Evolutionary conservation across 2,888 invertebrate species (phyloP), one percentile per base, ranked within the genome.

Genomic region (Idaea straminata): DNA sequence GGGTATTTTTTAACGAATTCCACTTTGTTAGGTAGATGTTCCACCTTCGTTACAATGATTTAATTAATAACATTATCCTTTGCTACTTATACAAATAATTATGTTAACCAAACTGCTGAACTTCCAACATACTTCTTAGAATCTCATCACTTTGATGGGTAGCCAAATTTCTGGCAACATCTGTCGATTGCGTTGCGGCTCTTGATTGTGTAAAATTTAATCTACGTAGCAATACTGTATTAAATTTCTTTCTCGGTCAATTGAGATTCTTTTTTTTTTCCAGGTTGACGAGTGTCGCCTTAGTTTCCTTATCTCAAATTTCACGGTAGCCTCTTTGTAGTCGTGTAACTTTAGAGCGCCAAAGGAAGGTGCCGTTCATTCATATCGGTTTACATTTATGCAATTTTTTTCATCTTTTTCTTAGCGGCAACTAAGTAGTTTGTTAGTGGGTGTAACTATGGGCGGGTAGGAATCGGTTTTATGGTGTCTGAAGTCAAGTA

Each of bases 141-240:
- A 86, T 80, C 80, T 84, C 82, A 80, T 84, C 82, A 81, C 83
- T 78, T 83, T 83, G 83, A 80, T 84, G 82, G 80, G 83, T 80
- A 78, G 80, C 78, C 79, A 83, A 86, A 87, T 85, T 86, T 87
- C 82, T 82, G 86, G 83, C 75, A 89, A 81, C 92, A 92, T 88
- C 91, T 92, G 92, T 83, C 84, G 87, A 87, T 87, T 81, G 75
- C 78, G 80, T 87, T 81, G 75, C 78, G 80, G 80, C 82, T 84
- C 75, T 77, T 86, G 88, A 89, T 91, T 91, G 88, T 86, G 86
- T 88, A 92, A 91, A 91, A 89, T 89, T 89, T 90, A 89, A 92
- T 92, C 89, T 83, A 75, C 82, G 79, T 83, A 87, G 85, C 90
- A 86, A 80, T 84, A 76, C 81, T 81, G 86, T 92, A 92, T 92